phyloP scores from a whole-genome alignment of 2,113 vertebrate species.

The Deroptyus accipitrinus region DNA sequence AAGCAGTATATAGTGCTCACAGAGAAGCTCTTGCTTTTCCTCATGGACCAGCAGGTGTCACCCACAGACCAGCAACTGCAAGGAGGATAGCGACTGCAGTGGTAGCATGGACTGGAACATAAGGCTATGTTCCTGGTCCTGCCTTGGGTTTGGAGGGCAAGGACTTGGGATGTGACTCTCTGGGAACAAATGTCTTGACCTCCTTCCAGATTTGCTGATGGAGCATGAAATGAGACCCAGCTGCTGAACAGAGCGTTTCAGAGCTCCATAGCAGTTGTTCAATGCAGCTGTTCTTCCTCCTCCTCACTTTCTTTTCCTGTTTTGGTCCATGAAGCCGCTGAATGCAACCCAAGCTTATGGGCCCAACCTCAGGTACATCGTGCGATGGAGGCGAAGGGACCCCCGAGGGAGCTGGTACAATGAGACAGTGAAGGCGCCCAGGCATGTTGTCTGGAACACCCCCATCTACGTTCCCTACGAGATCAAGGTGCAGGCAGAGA shows the following conservation, averaged over 20 bases:
- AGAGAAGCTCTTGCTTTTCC: not conserved
- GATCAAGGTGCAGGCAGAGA: slow-evolving; percentile 90
- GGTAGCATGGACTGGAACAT: not conserved
- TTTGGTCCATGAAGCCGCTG: slow-evolving; percentile 71
- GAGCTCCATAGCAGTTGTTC: not conserved
- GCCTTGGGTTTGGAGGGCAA: not conserved
- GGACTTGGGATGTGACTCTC: accelerated
- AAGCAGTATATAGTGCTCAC: accelerated
- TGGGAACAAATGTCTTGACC: not conserved
- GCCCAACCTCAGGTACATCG: slow-evolving; percentile 86
- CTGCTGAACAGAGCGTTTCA: not conserved
- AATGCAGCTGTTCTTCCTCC: not conserved
- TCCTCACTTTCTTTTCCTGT: not conserved
- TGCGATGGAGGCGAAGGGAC: slow-evolving; percentile 87
- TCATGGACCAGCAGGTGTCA: slow-evolving; percentile 11
- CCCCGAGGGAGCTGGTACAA: slow-evolving; percentile 84
- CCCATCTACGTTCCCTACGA: slow-evolving; percentile 91
- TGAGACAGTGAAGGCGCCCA: slow-evolving; percentile 72
- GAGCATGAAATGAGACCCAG: not conserved
- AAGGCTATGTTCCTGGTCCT: not conserved
- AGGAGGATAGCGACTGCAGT: not conserved
- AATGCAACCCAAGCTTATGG: slow-evolving; percentile 85
- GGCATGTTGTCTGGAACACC: slow-evolving; percentile 83
- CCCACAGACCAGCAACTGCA: not conserved
- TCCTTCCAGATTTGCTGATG: not conserved